Base-by-base conservation (phyloP, 2,888 invertebrate genomes). In the Coremacera marginata region DNA sequence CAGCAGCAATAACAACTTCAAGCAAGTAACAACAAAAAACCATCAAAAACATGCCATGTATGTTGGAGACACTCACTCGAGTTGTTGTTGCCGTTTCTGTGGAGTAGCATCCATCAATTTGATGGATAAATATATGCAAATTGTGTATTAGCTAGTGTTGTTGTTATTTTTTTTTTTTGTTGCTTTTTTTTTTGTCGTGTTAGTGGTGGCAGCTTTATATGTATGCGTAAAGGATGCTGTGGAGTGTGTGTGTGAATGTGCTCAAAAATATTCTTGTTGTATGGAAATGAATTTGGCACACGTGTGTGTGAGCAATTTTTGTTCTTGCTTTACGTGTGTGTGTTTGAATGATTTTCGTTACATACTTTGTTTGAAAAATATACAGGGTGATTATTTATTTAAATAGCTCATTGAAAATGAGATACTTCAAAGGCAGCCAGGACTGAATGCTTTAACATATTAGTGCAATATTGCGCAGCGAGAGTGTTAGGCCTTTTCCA, bases 81-180 rank as follows among this genome's bases (percentile, higher is more conserved):
- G 37, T 44, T 60, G 65, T 73, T 70, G 11, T 70, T 9, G 49
- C 51, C 80, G 81, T 60, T 37, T 78, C 80, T 82, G 82, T 84
- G 84, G 85, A 86, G 87, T 87, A 86, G 87, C 88, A 89, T 88
- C 88, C 88, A 88, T 89, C 88, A 89, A 88, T 88, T 88, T 88
- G 88, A 88, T 87, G 89, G 87, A 88, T 88, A 88, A 88, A 89
- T 89, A 89, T 88, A 88, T 88, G 88, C 88, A 88, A 89, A 89
- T 89, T 88, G 86, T 89, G 84, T 87, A 86, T 87, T 86, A 87
- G 86, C 86, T 83, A 80, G 82, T 84, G 85, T 83, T 84, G 84
- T 84, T 84, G 84, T 83, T 84, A 68, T 60, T n/a, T n/a, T n/a
- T n/a, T n/a, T n/a, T n/a, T 70, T 68, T 51, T 70, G 57, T 44